Conservation (phyloP, 2,888 invertebrate genomes). For the Leuctra nigra region DNA sequence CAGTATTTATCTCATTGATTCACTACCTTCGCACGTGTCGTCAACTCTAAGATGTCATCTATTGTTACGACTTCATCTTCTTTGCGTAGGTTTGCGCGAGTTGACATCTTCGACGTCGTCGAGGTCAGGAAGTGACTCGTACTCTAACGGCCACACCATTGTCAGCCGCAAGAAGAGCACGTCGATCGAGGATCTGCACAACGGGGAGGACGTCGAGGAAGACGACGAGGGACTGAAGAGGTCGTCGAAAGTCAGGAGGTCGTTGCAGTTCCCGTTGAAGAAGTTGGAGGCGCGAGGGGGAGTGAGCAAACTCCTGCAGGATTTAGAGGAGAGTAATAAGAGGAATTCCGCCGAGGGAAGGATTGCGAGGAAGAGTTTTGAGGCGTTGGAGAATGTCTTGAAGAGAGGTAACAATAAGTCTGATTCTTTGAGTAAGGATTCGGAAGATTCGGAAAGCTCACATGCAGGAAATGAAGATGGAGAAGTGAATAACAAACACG, state of each 20-base stretch:
- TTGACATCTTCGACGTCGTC: not conserved
- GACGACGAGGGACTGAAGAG: slow-evolving; percentile 51
- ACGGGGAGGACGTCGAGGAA: slow-evolving; percentile 36
- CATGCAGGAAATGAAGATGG: not conserved
- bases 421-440: not conserved
- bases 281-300: slow-evolving; percentile 34
- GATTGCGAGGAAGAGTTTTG: slow-evolving; percentile 16
- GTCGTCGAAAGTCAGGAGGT: slow-evolving; percentile 55
- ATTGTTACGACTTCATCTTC: no score
- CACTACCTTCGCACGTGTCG: no score
- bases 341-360: not conserved
- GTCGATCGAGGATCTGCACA: slow-evolving; percentile 45
- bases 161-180: slow-evolving; percentile 41
- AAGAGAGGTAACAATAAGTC: slow-evolving; percentile 7
- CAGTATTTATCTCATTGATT: no score
- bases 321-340: slow-evolving; percentile 35
- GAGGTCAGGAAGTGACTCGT: not conserved
- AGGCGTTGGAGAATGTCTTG: slow-evolving; percentile 21
- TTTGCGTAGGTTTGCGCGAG: not conserved
- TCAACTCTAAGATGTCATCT: no score
- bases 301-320: slow-evolving; percentile 48
- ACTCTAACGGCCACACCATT: slow-evolving; percentile 21
- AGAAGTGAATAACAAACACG: not conserved
- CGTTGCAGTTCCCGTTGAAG: slow-evolving; percentile 53
- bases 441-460: slow-evolving; percentile 2